Evolutionary conservation across 2,888 invertebrate species (phyloP).

Genomic region (Nomada lathburiana): DNA sequence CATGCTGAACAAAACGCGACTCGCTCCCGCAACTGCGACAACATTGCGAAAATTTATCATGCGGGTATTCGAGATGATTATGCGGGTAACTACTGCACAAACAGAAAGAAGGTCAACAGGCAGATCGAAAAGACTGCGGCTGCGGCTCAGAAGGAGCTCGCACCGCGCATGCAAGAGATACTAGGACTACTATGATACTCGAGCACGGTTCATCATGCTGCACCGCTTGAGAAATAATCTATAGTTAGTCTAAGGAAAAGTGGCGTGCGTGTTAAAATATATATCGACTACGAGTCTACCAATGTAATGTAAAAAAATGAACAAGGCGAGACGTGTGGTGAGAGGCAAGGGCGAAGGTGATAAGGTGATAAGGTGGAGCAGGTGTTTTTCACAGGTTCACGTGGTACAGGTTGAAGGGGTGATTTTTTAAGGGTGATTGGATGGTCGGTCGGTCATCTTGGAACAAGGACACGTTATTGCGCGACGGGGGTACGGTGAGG

Average conservation of each 20-base stretch:
- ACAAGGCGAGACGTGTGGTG: constrained; percentile 73
- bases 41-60: constrained; percentile 58
- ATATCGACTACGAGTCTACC: constrained; percentile 56
- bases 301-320: constrained; percentile 71
- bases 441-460: constrained; percentile 74
- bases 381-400: constrained; percentile 19
- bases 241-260: constrained; percentile 32
- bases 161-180: constrained; percentile 55
- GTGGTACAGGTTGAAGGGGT: constrained; percentile 35
- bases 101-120: constrained; percentile 66
- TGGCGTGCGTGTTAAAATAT: constrained; percentile 62
- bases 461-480: constrained; percentile 69
- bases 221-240: constrained; percentile 58
- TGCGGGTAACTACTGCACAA: constrained; percentile 69
- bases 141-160: constrained; percentile 60
- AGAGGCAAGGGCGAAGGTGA: constrained; percentile 52
- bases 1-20: constrained; percentile 65
- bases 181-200: constrained; percentile 51
- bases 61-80: constrained; percentile 69
- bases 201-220: constrained; percentile 70
- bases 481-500: constrained; percentile 70
- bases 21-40: constrained; percentile 68
- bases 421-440: constrained; percentile 58
- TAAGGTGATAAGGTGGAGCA: constrained; percentile 7
- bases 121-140: constrained; percentile 60